Base-by-base conservation (phyloP, 2,113 vertebrate species). In the Epinephelus moara region DNA sequence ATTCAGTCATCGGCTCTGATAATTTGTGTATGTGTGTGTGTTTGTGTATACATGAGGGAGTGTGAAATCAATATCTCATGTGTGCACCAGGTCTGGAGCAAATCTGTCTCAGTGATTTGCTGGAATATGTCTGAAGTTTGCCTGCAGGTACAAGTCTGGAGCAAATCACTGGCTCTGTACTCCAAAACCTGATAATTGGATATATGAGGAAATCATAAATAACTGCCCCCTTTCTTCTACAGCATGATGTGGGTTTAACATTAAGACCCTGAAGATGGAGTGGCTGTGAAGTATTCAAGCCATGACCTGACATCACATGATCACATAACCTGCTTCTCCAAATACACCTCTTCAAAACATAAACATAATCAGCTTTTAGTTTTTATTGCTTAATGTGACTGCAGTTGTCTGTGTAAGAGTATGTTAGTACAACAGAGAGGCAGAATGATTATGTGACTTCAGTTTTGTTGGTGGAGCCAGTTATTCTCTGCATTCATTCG, bases 181-280 rank as follows among this genome's bases (percentile, higher is more conserved):
- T 25, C 50, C 30, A 67, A 71, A 82, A 76, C 75, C 79, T 63
- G 53, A 82, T 82, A 70, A 88, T 45, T 82, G 53, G 67, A 76
- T 80, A 76, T 85, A 60, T 33, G 12, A 72, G 49, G 33, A 73
- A 85, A 73, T 67, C 14, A 40, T 69, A 56, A 74, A 82, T 78
- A 59, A 62, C 27, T 53, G 67, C 42, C 18, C 6, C 0, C 12
- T 69, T 45, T 53, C 47, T 33, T 60, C 4, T 10, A 18, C 49
- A 42, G 11, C 33, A 61, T n/a, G 33, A 42, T 62, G 25, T 62
- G 9, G 33, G 5, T 62, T 70, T 53, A 33, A 75, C 23, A 69
- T 69, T 40, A 19, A 49, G 23, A 56, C 4, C 18, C 7, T 37
- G 33, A 70, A 18, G 11, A 12, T 17, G 27, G 7, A 76, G 37